Evolutionary conservation across 2,797 vertebrate genomes (phyloP).

Genomic region (Sternotherus odoratus): DNA sequence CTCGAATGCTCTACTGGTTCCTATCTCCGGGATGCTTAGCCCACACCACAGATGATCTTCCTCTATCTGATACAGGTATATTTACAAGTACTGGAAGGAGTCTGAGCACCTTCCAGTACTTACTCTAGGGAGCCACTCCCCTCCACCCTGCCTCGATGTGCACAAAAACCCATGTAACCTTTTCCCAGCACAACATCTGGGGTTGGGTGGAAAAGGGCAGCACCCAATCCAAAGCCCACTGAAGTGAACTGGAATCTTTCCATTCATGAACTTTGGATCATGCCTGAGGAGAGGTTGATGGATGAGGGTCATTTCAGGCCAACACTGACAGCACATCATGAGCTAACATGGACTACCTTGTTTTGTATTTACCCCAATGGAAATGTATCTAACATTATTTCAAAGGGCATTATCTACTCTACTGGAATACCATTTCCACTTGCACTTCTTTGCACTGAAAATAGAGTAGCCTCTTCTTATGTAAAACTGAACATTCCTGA

Average conservation of each 20-base stretch:
- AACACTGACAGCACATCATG: background rate
- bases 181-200: background rate
- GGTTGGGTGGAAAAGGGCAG: too few species aligned
- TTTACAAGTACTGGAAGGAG: background rate
- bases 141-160: background rate
- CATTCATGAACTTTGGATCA: background rate
- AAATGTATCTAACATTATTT: background rate
- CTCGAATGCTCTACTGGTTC: background rate
- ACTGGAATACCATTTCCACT: background rate
- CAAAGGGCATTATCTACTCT: background rate
- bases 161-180: background rate
- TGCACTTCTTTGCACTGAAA: background rate
- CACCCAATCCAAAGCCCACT: background rate
- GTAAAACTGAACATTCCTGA: background rate
- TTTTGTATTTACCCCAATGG: background rate
- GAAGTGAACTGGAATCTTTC: background rate
- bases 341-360: background rate
- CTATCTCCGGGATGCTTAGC: accelerated
- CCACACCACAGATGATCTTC: accelerated
- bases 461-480: background rate
- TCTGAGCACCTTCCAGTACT: background rate
- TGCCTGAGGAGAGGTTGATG: background rate
- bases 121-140: background rate
- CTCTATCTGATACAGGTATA: background rate
- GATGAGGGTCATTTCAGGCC: background rate